These are phyloP conservation scores for Gymnothorax javanicus DNA, from an alignment of 2,797 vertebrate species.

Conservation along the genomic window DNA sequence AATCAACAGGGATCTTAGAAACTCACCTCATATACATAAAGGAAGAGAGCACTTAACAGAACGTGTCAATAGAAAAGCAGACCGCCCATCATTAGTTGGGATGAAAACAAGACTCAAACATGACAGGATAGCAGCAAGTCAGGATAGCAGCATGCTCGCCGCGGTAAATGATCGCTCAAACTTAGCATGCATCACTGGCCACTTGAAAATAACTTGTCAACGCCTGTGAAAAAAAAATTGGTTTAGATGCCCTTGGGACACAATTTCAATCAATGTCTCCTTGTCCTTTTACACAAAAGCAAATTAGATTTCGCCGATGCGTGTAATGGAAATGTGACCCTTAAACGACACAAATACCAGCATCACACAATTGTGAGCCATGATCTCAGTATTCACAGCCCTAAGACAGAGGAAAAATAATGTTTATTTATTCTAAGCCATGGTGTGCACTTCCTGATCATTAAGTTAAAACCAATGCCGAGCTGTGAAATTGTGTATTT, in stretches of 20 bases:
- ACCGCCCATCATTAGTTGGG: background rate
- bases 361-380: slow-evolving; percentile 40
- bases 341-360: slow-evolving; percentile 72
- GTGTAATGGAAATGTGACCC: slow-evolving; percentile 72
- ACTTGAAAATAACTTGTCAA: slow-evolving; percentile 75
- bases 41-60: background rate
- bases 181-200: slow-evolving; percentile 54
- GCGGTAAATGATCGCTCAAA: slow-evolving; percentile 68
- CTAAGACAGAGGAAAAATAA: background rate
- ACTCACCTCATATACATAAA: background rate
- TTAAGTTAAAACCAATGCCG: background rate
- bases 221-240: slow-evolving; percentile 64
- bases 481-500: background rate
- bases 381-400: background rate
- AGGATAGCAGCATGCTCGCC: too few species aligned
- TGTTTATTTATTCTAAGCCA: background rate
- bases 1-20: background rate
- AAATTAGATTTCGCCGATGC: slow-evolving; percentile 76
- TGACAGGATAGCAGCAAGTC: slow-evolving; percentile 2
- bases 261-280: slow-evolving; percentile 82
- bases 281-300: slow-evolving; percentile 74
- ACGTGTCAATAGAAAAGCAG: background rate
- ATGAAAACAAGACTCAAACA: too few species aligned
- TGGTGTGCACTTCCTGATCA: background rate
- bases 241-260: slow-evolving; percentile 69